Conservation (phyloP, 2,888 invertebrate genomes). For the Synanthedon vespiformis region DNA sequence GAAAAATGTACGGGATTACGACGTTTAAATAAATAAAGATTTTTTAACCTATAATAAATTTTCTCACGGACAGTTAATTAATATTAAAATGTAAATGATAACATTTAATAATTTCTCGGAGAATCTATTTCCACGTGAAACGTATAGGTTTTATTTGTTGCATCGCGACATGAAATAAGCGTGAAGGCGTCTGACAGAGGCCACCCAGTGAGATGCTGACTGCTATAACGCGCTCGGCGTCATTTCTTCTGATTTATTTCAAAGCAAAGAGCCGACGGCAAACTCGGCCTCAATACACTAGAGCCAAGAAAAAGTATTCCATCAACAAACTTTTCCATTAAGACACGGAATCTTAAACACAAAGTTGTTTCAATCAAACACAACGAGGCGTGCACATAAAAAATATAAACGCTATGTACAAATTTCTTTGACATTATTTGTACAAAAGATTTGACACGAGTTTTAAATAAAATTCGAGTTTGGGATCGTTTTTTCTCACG, state of each 20-base stretch:
- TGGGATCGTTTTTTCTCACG: constrained; percentile 42
- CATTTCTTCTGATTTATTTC: constrained; percentile 40
- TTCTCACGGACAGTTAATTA: too few species aligned
- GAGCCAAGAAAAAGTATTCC: constrained; percentile 14
- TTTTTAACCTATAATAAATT: too few species aligned
- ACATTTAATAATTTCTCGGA: not conserved
- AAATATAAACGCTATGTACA: not conserved
- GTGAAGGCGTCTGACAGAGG: constrained; percentile 48
- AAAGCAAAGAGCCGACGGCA: constrained; percentile 29
- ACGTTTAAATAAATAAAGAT: too few species aligned
- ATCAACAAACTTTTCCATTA: not conserved
- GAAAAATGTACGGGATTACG: too few species aligned
- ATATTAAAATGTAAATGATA: too few species aligned
- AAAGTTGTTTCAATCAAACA: not conserved
- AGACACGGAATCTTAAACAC: not conserved
- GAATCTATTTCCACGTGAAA: constrained; percentile 18
- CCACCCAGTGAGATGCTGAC: constrained; percentile 64
- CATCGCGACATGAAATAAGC: constrained; percentile 52
- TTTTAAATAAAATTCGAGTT: constrained; percentile 47
- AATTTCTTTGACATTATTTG: not conserved
- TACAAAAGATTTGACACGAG: constrained; percentile 24
- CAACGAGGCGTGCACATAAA: not conserved
- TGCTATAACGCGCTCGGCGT: constrained; percentile 56
- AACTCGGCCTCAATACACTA: constrained; percentile 24
- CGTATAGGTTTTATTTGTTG: constrained; percentile 48